Evolutionary conservation across 64 coral and sea anemone genomes (phyloP).

Genomic region (Hydrozoanthus tunicans): DNA sequence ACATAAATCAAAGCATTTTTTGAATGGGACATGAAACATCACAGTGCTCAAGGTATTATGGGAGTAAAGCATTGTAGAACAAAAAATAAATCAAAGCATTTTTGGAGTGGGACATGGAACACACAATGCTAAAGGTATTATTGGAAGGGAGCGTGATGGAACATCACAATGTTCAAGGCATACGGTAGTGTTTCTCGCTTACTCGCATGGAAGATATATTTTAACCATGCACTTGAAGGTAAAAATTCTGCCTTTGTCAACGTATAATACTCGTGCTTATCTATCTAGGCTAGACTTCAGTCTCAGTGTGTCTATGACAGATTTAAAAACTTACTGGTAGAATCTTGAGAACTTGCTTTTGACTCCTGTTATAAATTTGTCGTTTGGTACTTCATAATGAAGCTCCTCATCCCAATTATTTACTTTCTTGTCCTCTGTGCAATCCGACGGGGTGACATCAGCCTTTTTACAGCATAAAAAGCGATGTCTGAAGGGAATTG

Average conservation of each 20-base stretch:
- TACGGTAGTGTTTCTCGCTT: no score
- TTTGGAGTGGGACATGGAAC: no score
- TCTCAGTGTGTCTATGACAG: not conserved
- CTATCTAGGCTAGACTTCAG: not conserved
- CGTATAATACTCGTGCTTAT: not conserved
- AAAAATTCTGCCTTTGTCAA: not conserved
- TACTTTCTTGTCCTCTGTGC: conserved; percentile 10
- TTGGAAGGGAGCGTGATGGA: no score
- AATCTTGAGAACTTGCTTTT: conserved; percentile 5
- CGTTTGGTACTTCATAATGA: conserved; percentile 28
- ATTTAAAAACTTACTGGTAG: not conserved
- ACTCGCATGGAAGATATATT: no score
- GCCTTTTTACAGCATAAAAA: conserved; percentile 24
- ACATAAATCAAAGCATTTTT: no score
- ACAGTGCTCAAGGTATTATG: no score
- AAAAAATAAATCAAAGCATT: no score
- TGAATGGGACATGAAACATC: no score
- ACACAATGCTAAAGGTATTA: no score
- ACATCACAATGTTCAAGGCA: no score
- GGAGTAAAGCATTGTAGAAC: no score
- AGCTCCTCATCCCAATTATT: conserved; percentile 23
- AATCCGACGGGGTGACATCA: not conserved
- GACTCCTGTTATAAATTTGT: conserved; percentile 20
- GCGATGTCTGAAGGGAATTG: not conserved
- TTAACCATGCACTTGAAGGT: no score